These are phyloP conservation scores for Pica pica DNA, from an alignment of 2,113 vertebrate species.

Conservation along the genomic window DNA sequence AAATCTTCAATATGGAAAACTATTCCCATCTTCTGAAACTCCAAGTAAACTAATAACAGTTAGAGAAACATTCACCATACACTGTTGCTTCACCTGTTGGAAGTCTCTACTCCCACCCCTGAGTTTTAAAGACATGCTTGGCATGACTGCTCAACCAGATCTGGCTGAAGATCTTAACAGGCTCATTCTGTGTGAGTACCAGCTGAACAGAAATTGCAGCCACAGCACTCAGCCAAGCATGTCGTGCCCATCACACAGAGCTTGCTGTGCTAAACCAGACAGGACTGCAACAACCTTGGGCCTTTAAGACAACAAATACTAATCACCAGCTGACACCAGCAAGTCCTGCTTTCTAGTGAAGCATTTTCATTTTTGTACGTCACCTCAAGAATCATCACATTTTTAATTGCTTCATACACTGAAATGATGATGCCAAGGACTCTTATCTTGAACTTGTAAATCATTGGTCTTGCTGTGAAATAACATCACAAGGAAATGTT, in stretches of 20 bases:
- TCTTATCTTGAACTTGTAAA: neutral
- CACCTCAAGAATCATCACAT: neutral
- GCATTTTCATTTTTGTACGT: neutral
- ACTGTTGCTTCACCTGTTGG: neutral
- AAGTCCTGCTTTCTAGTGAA: neutral
- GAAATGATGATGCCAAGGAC: neutral
- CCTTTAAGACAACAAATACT: slow-evolving; percentile 1
- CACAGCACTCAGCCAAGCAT: neutral
- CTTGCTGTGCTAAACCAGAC: neutral
- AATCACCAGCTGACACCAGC: neutral
- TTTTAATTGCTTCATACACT: slow-evolving; percentile 13
- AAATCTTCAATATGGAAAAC: neutral
- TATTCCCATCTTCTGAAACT: neutral
- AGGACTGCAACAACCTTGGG: neutral
- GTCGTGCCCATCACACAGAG: neutral
- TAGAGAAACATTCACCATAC: neutral
- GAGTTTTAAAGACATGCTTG: neutral
- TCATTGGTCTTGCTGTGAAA: neutral
- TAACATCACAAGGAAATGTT: neutral
- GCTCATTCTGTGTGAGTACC: neutral
- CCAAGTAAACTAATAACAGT: neutral
- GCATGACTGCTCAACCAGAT: neutral
- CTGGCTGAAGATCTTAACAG: neutral
- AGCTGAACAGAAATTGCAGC: neutral
- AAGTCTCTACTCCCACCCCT: neutral